phyloP scores from a whole-genome alignment of 2,797 vertebrate species.

The Pampus argenteus region DNA sequence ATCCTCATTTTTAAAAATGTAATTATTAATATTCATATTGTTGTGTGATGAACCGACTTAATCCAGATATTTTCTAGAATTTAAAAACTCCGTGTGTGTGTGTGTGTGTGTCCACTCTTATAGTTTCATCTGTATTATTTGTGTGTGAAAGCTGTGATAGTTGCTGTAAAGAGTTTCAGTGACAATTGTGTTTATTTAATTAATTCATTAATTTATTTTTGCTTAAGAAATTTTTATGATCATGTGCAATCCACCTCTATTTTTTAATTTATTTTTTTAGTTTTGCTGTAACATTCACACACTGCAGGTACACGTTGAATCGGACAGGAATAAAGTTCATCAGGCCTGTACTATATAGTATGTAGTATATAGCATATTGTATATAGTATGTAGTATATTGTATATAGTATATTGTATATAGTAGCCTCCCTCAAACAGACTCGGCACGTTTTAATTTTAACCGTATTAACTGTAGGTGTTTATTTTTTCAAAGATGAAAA shows the following conservation, averaged over 20 bases:
- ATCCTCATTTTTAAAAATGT: no score
- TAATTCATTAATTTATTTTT: no score
- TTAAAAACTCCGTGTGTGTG: fast-evolving
- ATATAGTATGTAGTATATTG: no score
- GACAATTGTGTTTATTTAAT: no score
- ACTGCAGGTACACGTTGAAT: background rate
- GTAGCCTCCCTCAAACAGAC: background rate
- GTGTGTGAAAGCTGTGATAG: background rate
- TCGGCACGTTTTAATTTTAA: background rate
- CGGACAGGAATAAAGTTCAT: no score
- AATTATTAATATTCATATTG: background rate
- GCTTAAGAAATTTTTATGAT: conserved; percentile 14
- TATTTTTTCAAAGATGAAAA: conserved; percentile 1
- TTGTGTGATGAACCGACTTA: background rate
- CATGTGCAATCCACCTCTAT: background rate
- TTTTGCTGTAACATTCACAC: conserved; percentile 3
- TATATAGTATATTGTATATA: no score
- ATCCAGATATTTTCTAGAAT: background rate
- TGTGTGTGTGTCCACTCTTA: background rate
- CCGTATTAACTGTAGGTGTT: background rate
- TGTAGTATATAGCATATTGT: no score
- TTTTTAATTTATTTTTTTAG: no score
- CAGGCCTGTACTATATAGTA: no score
- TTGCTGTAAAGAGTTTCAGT: background rate
- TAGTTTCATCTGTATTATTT: background rate